Percentiles rank a stretch among this genome's conserved stretches.
These are phyloP conservation scores for Drosophila kurseongensis DNA, from an alignment of 1,140 invertebrate genomes.

Conservation along the genomic window DNA sequence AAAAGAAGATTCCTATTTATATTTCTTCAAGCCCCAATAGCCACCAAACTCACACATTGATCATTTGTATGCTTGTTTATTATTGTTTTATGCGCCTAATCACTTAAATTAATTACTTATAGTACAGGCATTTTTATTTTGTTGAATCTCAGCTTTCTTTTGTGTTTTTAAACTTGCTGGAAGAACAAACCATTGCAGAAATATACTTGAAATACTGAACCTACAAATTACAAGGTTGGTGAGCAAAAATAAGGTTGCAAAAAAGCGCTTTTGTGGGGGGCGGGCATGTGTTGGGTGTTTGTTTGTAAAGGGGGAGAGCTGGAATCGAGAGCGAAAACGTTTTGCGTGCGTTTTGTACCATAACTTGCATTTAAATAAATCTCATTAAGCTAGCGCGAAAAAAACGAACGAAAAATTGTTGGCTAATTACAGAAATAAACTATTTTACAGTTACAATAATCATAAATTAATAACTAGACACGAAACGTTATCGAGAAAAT, in stretches of 20 bases:
- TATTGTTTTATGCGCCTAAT: constrained; percentile 68
- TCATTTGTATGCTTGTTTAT: constrained; percentile 63
- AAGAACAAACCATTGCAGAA: constrained; percentile 75
- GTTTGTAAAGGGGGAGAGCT: constrained; percentile 15
- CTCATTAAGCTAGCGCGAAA: constrained; percentile 68
- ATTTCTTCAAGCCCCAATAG: no score
- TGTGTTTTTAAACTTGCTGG: constrained; percentile 62
- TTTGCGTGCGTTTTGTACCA: constrained; percentile 67
- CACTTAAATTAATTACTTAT: constrained; percentile 73
- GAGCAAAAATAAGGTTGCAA: constrained; percentile 13
- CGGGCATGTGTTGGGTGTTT: neutral
- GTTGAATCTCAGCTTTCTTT: constrained; percentile 73
- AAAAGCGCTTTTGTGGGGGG: constrained; percentile 9
- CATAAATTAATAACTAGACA: constrained; percentile 74
- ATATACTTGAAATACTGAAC: constrained; percentile 69
- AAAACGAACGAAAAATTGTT: constrained; percentile 64
- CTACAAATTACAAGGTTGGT: constrained; percentile 28
- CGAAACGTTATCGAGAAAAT: constrained; percentile 71
- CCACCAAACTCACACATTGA: neutral
- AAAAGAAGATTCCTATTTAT: no score
- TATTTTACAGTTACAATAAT: constrained; percentile 72
- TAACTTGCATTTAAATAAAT: constrained; percentile 73
- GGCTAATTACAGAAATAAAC: constrained; percentile 75
- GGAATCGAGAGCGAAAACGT: constrained; percentile 64
- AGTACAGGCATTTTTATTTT: constrained; percentile 67